Evolutionary conservation across 30 jellyfish, hydroid and myxozoan species (phyloP), one percentile per base, ranked within the genome.

Genomic region (Turritopsis dohrnii): DNA sequence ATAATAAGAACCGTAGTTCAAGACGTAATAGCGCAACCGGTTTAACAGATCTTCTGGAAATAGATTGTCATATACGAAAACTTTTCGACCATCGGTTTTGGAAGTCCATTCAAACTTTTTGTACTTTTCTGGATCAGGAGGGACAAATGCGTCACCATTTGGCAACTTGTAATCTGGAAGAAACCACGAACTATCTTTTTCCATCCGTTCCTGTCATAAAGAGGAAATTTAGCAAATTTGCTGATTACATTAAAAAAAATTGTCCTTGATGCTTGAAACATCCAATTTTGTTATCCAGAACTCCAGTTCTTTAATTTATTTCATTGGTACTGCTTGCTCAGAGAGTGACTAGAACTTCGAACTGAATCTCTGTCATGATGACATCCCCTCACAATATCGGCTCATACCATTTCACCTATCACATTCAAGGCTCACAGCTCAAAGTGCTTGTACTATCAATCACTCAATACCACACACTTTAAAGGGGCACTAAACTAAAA

Each of bases 21-120:
- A 85, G 24, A 92, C 98, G 84, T 75, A 87, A 9, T 84, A 87
- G 24, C 98, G 91, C 94, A 92, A 77, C 60, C 83, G 95, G 79
- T 92, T 89, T 66, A 92, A 88, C 65, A 92, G 60, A 52, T 87
- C 95, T 26, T 54, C 76, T 72, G 98, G 96, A 72, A 92, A 92
- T 54, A 92, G 88, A 71, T 73, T 84, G 77, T 92, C 98, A 77
- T 83, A 92, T 7, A 92, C 96, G 79, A 20, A 84, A 53, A 90
- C 84, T 72, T 84, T 86, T n/a, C 83, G 86, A 9, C 94, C 97
- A 52, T 66, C 96, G 79, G 66, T 81, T 21, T 54, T 79, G 22
- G 97, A 82, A 52, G 97, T 87, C 71, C 30, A 91, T 71, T 88
- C 84, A 18, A 83, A 85, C 71, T 76, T 87, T 1, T 87, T 86